phyloP scores from a whole-genome alignment of 2,888 invertebrate genomes.

The Drosophila helvetica region DNA sequence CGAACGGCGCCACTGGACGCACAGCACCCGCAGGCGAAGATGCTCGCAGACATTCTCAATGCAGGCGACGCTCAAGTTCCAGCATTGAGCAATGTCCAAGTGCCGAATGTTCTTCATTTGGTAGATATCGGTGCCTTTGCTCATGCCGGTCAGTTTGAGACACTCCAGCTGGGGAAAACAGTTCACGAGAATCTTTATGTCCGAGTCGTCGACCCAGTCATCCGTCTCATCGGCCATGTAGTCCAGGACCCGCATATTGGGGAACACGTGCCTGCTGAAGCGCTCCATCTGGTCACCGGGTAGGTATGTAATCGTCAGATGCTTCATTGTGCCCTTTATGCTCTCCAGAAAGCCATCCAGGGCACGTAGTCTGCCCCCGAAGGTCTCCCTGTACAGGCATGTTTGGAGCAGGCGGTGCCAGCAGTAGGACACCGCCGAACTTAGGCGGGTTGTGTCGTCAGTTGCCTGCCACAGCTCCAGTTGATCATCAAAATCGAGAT shows the following conservation, averaged over 20 bases:
- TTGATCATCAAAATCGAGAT: conserved; percentile 29
- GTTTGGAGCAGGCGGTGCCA: conserved; percentile 24
- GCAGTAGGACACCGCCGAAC: conserved; percentile 12
- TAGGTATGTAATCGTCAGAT: conserved; percentile 20
- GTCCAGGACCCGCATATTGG: conserved; percentile 2
- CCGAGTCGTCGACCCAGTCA: conserved; percentile 10
- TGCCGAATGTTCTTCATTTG: conserved; percentile 24
- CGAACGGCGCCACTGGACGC: conserved; percentile 22
- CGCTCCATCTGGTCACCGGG: conserved; percentile 11
- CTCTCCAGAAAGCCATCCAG: conserved; percentile 11
- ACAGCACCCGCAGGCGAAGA: conserved; percentile 14
- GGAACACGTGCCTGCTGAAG: conserved; percentile 20
- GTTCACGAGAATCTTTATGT: conserved; percentile 15
- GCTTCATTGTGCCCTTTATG: conserved; percentile 9
- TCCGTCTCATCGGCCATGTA: conserved; percentile 27
- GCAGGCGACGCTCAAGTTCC: conserved; percentile 12
- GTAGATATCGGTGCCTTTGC: conserved; percentile 21
- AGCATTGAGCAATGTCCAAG: conserved; percentile 34
- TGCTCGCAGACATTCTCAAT: conserved; percentile 27
- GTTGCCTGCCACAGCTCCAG: conserved; percentile 33
- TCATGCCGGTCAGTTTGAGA: conserved; percentile 22
- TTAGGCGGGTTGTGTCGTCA: conserved; percentile 14
- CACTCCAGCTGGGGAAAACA: conserved; percentile 29
- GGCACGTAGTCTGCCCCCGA: neutral
- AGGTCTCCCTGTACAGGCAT: neutral